Conservation (phyloP, 2,113 vertebrate genomes). For the Pseudorectes ferrugineus region DNA sequence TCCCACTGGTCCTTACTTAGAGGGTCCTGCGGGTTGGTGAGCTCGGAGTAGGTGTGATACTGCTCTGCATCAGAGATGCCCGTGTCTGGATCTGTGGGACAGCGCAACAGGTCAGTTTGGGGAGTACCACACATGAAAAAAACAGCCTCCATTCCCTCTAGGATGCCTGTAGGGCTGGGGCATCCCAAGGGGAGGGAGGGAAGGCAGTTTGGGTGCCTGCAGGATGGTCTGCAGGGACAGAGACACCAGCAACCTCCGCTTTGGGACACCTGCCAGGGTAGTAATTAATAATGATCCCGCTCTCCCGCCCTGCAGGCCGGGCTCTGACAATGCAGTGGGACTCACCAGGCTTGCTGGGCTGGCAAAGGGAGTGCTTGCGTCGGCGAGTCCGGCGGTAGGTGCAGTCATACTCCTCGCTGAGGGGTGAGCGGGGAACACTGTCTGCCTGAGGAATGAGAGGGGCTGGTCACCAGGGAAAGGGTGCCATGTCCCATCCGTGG, state of each 20-base stretch:
- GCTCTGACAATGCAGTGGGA: fast-evolving
- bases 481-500: not conserved
- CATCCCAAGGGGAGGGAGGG: not conserved
- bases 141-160: not conserved
- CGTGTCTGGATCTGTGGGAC: slow-evolving; percentile 71
- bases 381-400: slow-evolving; percentile 72
- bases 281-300: not conserved
- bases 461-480: not conserved
- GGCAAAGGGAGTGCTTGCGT: slow-evolving; percentile 72
- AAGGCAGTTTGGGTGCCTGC: not conserved
- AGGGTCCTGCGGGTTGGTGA: slow-evolving; percentile 64
- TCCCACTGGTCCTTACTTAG: slow-evolving; percentile 71
- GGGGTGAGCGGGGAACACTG: slow-evolving; percentile 81
- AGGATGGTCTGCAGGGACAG: not conserved
- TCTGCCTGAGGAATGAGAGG: slow-evolving; percentile 80
- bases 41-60: slow-evolving; percentile 68
- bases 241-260: not conserved
- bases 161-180: not conserved
- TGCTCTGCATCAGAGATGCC: slow-evolving; percentile 78
- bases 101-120: not conserved
- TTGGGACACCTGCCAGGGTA: not conserved
- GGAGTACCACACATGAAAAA: not conserved
- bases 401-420: slow-evolving; percentile 82
- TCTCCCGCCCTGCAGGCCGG: not conserved
- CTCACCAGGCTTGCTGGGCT: slow-evolving; percentile 83